These are phyloP conservation scores for Brachionus paranguensis DNA, from an alignment of 1,140 invertebrate species.

Conservation along the genomic window DNA sequence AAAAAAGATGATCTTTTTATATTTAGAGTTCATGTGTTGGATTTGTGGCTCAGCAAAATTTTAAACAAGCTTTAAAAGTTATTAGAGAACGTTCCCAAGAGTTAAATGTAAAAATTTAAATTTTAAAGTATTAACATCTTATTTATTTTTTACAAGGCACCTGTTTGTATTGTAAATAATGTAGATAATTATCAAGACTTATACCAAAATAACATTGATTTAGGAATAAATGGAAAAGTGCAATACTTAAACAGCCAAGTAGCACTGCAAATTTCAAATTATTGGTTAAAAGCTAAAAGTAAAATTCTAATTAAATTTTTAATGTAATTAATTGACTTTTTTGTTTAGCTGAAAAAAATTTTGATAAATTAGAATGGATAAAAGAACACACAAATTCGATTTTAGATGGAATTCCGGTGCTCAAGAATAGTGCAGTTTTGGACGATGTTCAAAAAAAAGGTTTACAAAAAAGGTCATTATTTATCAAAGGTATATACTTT, in stretches of 20 bases:
- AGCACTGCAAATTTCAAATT: slow-evolving; percentile 1
- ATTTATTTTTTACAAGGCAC: neutral
- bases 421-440: neutral
- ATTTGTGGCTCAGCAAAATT: neutral
- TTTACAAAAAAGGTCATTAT: neutral
- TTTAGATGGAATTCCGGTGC: neutral
- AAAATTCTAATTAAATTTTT: neutral
- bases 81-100: slow-evolving; percentile 6
- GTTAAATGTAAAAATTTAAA: neutral
- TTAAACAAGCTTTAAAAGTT: slow-evolving; percentile 13
- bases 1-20: neutral
- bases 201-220: neutral
- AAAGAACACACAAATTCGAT: neutral
- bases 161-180: slow-evolving; percentile 23
- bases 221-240: slow-evolving; percentile 18
- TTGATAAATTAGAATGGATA: neutral
- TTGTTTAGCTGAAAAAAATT: neutral
- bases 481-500: neutral
- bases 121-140: neutral
- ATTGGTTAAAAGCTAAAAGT: neutral
- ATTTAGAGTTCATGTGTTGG: slow-evolving; percentile 14
- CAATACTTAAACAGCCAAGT: slow-evolving; percentile 17
- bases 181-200: slow-evolving; percentile 5
- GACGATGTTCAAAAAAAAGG: neutral
- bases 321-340: too few relatives aligned